phyloP scores from a whole-genome alignment of 2,113 vertebrate genomes.

The Oreotragus oreotragus region DNA sequence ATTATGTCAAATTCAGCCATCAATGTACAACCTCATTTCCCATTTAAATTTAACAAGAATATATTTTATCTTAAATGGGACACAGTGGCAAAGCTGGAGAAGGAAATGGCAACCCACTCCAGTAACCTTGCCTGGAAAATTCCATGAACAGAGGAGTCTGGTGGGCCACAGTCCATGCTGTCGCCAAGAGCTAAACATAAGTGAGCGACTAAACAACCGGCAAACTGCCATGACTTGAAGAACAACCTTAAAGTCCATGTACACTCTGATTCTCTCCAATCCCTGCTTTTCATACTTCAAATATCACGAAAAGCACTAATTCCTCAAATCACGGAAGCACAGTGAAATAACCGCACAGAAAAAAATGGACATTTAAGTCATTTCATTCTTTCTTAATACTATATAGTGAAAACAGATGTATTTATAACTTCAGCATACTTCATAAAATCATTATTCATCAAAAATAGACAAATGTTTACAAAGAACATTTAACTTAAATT shows the following conservation, averaged over 20 bases:
- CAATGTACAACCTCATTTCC: conserved; percentile 28
- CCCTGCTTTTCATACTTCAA: conserved; percentile 22
- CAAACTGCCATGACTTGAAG: conserved; percentile 4
- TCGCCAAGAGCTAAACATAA: not conserved
- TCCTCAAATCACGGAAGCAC: conserved; percentile 23
- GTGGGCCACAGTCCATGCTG: not conserved
- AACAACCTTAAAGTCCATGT: not conserved
- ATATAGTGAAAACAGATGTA: not conserved
- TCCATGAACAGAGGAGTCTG: not conserved
- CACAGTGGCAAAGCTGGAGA: not conserved
- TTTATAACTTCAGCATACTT: not conserved
- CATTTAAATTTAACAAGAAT: conserved; percentile 22
- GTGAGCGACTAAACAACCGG: not conserved
- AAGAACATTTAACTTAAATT: not conserved
- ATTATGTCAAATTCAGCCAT: conserved; percentile 2
- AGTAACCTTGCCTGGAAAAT: not conserved
- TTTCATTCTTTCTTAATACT: not conserved
- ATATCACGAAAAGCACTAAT: conserved; percentile 42
- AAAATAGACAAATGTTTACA: not conserved
- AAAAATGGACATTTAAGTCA: not conserved
- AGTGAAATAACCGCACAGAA: not conserved
- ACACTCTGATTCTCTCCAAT: not conserved
- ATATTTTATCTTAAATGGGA: conserved; percentile 42
- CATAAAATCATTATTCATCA: not conserved
- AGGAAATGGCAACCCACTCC: not conserved